Conservation (phyloP, 2,888 invertebrate genomes). For the Tinea pellionella region DNA sequence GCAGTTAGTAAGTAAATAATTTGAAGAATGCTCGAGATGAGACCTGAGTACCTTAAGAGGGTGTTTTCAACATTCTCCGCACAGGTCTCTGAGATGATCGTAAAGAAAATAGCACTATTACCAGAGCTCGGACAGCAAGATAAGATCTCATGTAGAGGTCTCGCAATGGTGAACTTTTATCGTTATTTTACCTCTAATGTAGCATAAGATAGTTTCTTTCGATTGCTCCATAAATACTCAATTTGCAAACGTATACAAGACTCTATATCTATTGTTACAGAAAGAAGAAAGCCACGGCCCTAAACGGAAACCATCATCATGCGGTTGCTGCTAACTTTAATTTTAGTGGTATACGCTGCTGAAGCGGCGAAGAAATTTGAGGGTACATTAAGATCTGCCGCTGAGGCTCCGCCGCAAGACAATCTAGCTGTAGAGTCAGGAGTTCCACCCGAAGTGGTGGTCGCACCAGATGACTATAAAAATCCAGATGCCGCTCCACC, state of each 20-base stretch:
- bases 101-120: slow-evolving; percentile 15
- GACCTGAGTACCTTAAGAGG: slow-evolving; percentile 12
- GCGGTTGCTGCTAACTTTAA: slow-evolving; percentile 56
- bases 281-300: slow-evolving; percentile 54
- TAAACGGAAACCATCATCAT: slow-evolving; percentile 43
- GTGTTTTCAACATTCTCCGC: slow-evolving; percentile 11
- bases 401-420: slow-evolving; percentile 60
- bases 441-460: slow-evolving; percentile 53
- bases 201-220: slow-evolving; percentile 16
- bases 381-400: slow-evolving; percentile 56
- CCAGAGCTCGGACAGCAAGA: slow-evolving; percentile 1
- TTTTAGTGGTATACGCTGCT: slow-evolving; percentile 52
- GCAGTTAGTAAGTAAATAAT: slow-evolving; percentile 11
- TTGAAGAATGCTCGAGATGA: slow-evolving; percentile 12
- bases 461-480: slow-evolving; percentile 54
- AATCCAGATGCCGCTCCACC: slow-evolving; percentile 52
- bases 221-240: neutral
- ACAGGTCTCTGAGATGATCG: slow-evolving; percentile 10
- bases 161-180: slow-evolving; percentile 14
- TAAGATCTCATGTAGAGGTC: slow-evolving; percentile 12
- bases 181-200: slow-evolving; percentile 19
- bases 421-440: slow-evolving; percentile 59
- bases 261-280: slow-evolving; percentile 45
- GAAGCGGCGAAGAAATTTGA: slow-evolving; percentile 62
- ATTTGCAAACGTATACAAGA: neutral